Percentiles rank a stretch among this genome's conserved stretches.
Evolutionary conservation across 2,797 vertebrate genomes (phyloP).

Genomic region (Bucorvus abyssinicus): DNA sequence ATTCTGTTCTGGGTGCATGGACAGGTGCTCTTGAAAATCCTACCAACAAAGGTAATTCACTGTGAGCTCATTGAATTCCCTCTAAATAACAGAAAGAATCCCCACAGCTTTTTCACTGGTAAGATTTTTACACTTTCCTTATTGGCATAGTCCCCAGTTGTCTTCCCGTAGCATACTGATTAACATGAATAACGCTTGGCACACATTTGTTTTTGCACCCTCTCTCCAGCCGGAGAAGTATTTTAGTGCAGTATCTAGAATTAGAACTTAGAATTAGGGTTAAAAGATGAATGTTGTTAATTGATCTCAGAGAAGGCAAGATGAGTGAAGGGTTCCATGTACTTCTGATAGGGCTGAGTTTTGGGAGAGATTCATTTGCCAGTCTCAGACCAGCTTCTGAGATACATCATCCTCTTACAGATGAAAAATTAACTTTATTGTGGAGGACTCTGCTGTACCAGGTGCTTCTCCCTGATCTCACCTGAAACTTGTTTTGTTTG

Average conservation of each 20-base stretch:
- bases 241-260: background rate
- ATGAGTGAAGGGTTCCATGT: background rate
- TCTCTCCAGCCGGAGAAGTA: background rate
- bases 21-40: background rate
- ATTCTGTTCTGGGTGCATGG: background rate
- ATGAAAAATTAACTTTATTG: background rate
- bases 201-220: background rate
- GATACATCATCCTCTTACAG: background rate
- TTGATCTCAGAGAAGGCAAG: background rate
- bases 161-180: background rate
- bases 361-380: background rate
- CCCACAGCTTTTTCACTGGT: background rate
- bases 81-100: background rate
- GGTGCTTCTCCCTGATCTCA: background rate
- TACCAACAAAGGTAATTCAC: background rate
- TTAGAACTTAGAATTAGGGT: background rate
- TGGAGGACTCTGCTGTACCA: background rate
- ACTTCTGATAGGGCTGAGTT: background rate
- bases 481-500: background rate
- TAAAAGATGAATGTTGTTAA: background rate
- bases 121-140: background rate
- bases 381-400: background rate
- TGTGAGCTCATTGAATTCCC: background rate
- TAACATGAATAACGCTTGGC: background rate
- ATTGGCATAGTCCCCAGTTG: background rate